phyloP scores from a whole-genome alignment of 2,797 vertebrate species.

The Choloepus didactylus region DNA sequence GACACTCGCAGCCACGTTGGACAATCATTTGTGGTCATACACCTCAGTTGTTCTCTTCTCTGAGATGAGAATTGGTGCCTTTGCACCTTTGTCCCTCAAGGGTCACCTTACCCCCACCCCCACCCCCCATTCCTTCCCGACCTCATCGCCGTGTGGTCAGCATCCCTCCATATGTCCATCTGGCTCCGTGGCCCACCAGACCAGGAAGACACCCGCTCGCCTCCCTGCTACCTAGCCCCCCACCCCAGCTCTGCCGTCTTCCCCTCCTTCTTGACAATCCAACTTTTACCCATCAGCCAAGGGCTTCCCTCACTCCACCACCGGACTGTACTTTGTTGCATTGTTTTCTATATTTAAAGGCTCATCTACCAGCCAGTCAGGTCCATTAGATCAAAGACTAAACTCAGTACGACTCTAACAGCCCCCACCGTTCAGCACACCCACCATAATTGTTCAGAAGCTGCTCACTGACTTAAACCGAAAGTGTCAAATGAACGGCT shows the following conservation, averaged over 20 bases:
- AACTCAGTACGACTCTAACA: not conserved
- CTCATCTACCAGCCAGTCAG: not conserved
- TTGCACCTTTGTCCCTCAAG: rapidly evolving
- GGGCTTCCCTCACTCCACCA: not conserved
- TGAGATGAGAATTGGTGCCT: not conserved
- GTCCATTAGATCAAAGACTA: not conserved
- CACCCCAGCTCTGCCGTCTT: not conserved
- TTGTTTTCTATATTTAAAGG: not conserved
- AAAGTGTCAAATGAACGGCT: not conserved
- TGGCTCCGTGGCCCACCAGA: not conserved
- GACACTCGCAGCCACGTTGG: not conserved
- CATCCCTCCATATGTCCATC: rapidly evolving
- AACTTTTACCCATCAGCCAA: not conserved
- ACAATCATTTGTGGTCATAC: not conserved
- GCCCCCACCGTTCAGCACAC: not conserved
- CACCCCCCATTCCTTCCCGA: no score
- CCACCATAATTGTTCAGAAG: rapidly evolving
- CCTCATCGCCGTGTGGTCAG: not conserved
- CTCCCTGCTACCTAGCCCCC: not conserved
- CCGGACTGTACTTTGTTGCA: not conserved
- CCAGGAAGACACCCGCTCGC: not conserved
- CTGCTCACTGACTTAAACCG: not conserved
- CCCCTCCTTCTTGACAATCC: not conserved
- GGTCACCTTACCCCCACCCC: no score
- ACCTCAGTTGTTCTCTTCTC: not conserved